These are phyloP conservation scores for Gymnopithys bicolor DNA, from an alignment of 2,797 vertebrate genomes.

Conservation along the genomic window DNA sequence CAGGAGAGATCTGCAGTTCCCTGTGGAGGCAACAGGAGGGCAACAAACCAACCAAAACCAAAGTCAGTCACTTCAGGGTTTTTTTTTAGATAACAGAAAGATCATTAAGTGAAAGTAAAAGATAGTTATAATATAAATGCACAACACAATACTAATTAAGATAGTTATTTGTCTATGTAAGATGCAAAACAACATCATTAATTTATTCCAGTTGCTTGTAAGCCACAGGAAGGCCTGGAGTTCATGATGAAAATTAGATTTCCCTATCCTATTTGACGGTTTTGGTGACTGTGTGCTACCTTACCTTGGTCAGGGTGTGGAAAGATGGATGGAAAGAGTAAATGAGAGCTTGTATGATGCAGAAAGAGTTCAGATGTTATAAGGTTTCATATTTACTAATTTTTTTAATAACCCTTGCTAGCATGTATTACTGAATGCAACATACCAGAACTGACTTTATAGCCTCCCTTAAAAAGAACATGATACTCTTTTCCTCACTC, in stretches of 20 bases:
- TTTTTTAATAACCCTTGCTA: neutral
- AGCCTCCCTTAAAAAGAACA: neutral
- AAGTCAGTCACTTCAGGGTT: neutral
- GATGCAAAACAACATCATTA: neutral
- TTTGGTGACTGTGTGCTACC: neutral
- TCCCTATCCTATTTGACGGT: neutral
- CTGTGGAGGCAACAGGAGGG: neutral
- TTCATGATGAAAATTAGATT: neutral
- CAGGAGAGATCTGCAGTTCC: neutral
- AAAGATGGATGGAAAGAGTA: neutral
- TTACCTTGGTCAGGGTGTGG: neutral
- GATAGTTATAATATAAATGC: neutral
- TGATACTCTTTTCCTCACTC: neutral
- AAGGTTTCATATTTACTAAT: neutral
- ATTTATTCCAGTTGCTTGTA: neutral
- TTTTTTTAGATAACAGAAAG: constrained; percentile 13
- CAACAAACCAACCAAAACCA: neutral
- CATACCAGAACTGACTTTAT: neutral
- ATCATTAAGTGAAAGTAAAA: constrained; percentile 41
- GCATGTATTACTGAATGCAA: neutral
- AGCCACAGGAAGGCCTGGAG: neutral
- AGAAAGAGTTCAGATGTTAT: neutral
- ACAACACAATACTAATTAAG: neutral
- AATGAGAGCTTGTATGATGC: neutral
- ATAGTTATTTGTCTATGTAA: neutral